These are phyloP conservation scores for Cydia fagiglandana DNA, from an alignment of 1,140 invertebrate genomes.

Conservation along the genomic window DNA sequence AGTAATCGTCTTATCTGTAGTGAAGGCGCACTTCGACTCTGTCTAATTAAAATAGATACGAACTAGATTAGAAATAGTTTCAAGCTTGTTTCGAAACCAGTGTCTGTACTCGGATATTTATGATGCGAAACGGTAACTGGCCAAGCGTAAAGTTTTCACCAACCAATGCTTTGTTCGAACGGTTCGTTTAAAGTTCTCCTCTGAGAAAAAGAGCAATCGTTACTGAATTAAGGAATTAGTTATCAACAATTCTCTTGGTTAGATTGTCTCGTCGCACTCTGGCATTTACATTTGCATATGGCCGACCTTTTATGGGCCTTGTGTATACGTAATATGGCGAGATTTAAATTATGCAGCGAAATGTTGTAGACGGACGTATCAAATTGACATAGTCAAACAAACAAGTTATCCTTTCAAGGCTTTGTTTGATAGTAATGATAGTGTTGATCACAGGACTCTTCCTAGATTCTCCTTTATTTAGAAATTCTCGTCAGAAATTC, in stretches of 20 bases:
- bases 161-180: slow-evolving; percentile 38
- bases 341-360: slow-evolving; percentile 11
- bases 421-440: background rate
- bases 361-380: background rate
- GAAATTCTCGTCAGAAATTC: too few species aligned
- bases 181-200: slow-evolving; percentile 29
- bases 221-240: slow-evolving; percentile 13
- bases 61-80: slow-evolving; percentile 58
- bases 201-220: slow-evolving; percentile 36
- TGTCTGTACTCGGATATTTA: slow-evolving; percentile 33
- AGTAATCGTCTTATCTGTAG: slow-evolving; percentile 51
- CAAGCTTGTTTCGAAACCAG: slow-evolving; percentile 51
- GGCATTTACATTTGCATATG: slow-evolving; percentile 41
- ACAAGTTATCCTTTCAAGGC: background rate
- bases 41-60: slow-evolving; percentile 66
- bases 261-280: slow-evolving; percentile 34
- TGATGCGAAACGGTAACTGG: slow-evolving; percentile 35
- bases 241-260: background rate
- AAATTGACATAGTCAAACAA: background rate
- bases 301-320: slow-evolving; percentile 45
- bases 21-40: slow-evolving; percentile 49
- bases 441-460: too few species aligned
- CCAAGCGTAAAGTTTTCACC: slow-evolving; percentile 39
- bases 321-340: slow-evolving; percentile 42
- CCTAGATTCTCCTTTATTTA: too few species aligned